Base-by-base conservation (phyloP, 2,888 invertebrate genomes). In the Dryobota labecula region DNA sequence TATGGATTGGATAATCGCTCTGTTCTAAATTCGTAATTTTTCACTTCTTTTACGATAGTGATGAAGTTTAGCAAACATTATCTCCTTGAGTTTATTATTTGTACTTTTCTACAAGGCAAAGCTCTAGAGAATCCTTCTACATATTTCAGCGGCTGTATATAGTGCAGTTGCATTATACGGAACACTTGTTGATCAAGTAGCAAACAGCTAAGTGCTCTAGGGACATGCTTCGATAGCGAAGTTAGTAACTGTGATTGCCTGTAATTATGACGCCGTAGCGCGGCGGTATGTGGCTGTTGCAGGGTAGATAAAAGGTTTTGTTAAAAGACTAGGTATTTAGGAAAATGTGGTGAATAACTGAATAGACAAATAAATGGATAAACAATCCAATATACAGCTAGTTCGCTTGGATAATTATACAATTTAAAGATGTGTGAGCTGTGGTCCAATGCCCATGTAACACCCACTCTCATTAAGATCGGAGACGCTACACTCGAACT, bases 181-280 rank as follows among this genome's bases (percentile, higher is more conserved):
- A 41, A 36, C 63, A 84, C 76, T 84, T 77, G 81, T 81, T 85
- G 77, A 86, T 84, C 69, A 70, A 73, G 70, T 64, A 70, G 80
- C 67, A 53, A 73, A 70, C 63, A 62, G 75, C 76, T 74, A 68
- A 84, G 76, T 84, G 76, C 84, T 41, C 80, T 6, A 45, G 82
- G 76, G 86, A 80, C 43, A 4, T 7, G 73, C 60, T 68, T 70
- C 65, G 72, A 79, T 84, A 80, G 73, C 33, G 61, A 81, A 84
- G 82, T 84, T 84, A 75, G 73, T 33, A 58, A 73, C 80, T 70
- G 68, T 84, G 79, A 80, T 84, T 78, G 80, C 73, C 60, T 49
- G 69, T 74, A 77, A 86, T 86, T 86, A 84, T 71, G 69, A 53
- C 62, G 56, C 63, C 43, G 36, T 27, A 38, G 64, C 41, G 60